phyloP scores from a whole-genome alignment of 1,140 invertebrate species.

The Pseudomyrmex flavicornis region DNA sequence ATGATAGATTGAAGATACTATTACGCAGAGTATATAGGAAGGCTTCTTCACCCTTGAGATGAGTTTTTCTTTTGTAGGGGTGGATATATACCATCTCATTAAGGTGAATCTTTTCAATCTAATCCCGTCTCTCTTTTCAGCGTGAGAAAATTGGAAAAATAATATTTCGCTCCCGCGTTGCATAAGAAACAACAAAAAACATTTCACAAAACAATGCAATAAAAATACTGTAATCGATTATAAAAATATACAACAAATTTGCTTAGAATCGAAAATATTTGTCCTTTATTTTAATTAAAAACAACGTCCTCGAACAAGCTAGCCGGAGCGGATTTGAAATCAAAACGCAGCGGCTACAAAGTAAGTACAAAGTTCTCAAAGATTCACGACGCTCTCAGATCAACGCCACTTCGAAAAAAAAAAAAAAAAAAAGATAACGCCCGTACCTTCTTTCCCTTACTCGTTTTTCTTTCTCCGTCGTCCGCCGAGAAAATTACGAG shows the following conservation, averaged over 20 bases:
- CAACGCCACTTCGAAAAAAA: slow-evolving; percentile 47
- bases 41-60: slow-evolving; percentile 12
- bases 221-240: no score
- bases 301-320: not conserved
- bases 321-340: not conserved
- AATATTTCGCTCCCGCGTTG: not conserved
- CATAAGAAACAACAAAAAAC: not conserved
- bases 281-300: not conserved
- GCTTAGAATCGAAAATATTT: not conserved
- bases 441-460: not conserved
- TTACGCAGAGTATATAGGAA: slow-evolving; percentile 31
- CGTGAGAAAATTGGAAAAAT: slow-evolving; percentile 49
- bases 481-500: slow-evolving; percentile 50
- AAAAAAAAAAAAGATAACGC: slow-evolving; percentile 36
- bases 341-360: not conserved
- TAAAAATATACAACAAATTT: not conserved
- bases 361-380: slow-evolving; percentile 23
- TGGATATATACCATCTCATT: slow-evolving; percentile 54
- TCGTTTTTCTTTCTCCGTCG: not conserved
- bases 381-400: slow-evolving; percentile 40
- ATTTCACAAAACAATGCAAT: not conserved
- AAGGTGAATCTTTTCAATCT: slow-evolving; percentile 18
- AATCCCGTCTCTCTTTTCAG: not conserved
- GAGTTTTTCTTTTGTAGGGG: slow-evolving; percentile 35
- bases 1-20: slow-evolving; percentile 46